Evolutionary conservation across 2,797 vertebrate species (phyloP).

Genomic region (Dendrocincla fuliginosa): DNA sequence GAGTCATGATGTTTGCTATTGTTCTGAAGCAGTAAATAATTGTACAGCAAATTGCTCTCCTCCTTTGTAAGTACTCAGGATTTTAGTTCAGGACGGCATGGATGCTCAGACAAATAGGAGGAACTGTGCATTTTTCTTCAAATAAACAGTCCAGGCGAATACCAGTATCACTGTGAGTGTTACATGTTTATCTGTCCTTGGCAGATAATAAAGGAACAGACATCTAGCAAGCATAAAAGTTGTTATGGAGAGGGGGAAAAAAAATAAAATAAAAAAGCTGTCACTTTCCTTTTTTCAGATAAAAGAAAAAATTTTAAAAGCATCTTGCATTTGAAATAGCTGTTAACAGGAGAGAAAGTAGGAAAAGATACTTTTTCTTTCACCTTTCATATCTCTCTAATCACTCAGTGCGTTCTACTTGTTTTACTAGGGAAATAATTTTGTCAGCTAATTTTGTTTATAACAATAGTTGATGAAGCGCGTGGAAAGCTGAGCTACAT

Average conservation of each 20-base stretch:
- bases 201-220: background rate
- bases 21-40: background rate
- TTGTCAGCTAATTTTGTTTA: constrained; percentile 70
- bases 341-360: background rate
- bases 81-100: background rate
- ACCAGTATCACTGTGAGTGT: background rate
- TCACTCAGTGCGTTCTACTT: background rate
- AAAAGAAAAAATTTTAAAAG: background rate
- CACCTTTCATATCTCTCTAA: background rate
- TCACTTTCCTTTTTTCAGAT: background rate
- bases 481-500: constrained; percentile 81
- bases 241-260: accelerated
- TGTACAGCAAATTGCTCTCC: background rate
- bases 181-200: constrained; percentile 21
- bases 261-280: background rate
- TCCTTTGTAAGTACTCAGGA: background rate
- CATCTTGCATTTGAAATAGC: background rate
- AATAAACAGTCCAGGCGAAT: background rate
- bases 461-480: constrained; percentile 69
- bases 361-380: background rate
- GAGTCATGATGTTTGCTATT: background rate
- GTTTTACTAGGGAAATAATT: constrained; percentile 33
- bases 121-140: background rate
- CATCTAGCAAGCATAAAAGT: background rate
- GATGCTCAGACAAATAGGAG: background rate